These are phyloP conservation scores for Andrena cerasifolii DNA, from an alignment of 1,140 invertebrate species.

Conservation along the genomic window DNA sequence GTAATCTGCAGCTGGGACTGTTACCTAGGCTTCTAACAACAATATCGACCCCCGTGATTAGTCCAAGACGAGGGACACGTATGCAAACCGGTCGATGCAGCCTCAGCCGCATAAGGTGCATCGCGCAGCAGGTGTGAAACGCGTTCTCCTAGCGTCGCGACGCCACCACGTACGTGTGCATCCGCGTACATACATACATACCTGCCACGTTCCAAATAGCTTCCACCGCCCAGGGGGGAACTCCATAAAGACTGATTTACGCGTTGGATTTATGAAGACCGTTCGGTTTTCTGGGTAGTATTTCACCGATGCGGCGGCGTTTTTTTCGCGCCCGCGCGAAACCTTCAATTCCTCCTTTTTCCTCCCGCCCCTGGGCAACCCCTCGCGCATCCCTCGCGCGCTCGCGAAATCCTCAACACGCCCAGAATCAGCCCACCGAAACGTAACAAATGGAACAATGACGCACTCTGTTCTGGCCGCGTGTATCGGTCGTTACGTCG, in stretches of 20 bases:
- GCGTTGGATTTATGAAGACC: slow-evolving; percentile 79
- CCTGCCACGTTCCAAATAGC: slow-evolving; percentile 69
- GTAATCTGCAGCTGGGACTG: too few relatives aligned
- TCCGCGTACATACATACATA: slow-evolving; percentile 48
- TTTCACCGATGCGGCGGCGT: slow-evolving; percentile 68
- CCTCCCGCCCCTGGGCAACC: too few relatives aligned
- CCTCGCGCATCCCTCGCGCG: not conserved
- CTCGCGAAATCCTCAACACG: not conserved
- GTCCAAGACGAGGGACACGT: not conserved
- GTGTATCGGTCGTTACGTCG: slow-evolving; percentile 49
- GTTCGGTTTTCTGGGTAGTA: slow-evolving; percentile 77
- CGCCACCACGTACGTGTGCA: slow-evolving; percentile 10
- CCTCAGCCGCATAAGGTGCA: not conserved
- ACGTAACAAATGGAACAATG: slow-evolving; percentile 23
- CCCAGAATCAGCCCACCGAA: not conserved
- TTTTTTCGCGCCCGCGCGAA: slow-evolving; percentile 1
- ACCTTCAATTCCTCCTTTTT: slow-evolving; percentile 11
- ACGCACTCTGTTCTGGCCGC: not conserved
- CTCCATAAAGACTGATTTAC: slow-evolving; percentile 81
- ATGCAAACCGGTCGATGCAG: not conserved
- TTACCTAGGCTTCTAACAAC: slow-evolving; percentile 17
- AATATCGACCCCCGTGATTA: slow-evolving; percentile 7
- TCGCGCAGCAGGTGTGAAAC: slow-evolving; percentile 41
- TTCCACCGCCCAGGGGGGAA: slow-evolving; percentile 65
- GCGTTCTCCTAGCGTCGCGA: slow-evolving; percentile 7